Evolutionary conservation across 2,797 vertebrate genomes (phyloP), one percentile per base, ranked within the genome.

Genomic region (Bovichtus variegatus): DNA sequence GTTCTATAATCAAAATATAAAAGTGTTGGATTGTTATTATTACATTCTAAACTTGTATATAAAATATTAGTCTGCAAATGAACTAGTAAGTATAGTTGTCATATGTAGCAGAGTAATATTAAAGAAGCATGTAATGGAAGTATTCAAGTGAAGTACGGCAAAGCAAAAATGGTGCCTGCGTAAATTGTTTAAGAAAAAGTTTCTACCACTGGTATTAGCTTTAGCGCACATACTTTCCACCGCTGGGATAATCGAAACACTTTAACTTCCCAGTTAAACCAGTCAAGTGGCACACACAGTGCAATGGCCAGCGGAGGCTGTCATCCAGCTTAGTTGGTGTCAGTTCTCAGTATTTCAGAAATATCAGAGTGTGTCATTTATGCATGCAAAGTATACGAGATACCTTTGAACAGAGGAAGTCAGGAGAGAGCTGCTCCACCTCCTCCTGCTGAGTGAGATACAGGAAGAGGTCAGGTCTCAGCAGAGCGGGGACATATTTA

Each of bases 381-480:
- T 53, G 38, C 41, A 15, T 43, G n/a, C 13, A 9, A 2, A 1
- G 9, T 18, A 6, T 51, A 23, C 64, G 58, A 41, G 0, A 6
- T 40, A 27, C 25, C 10, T 60, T 36, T 57, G 59, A 59, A 63
- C 46, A 55, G 64, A 72, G 54, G 62, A 58, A 71, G 49, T 47
- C 43, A 21, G 60, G 49, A 16, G 41, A 47, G 71, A 59, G 81
- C 67, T 43, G 54, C 63, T 70, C 43, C 61, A 43, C 43, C 66
- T 40, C 12, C 55, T 76, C 44, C 25, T 21, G 9, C 60, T 19
- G 27, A 57, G 55, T 21, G 53, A 29, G 21, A 57, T 57, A 12
- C 69, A 49, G 66, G 68, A 76, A 49, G 62, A 77, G 75, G 82
- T 78, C 74, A 57, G 68, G 60, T 29, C 62, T 23, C 38, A 5